Evolutionary conservation across 2,888 invertebrate species (phyloP).

Genomic region (Yponomeuta malinellus): DNA sequence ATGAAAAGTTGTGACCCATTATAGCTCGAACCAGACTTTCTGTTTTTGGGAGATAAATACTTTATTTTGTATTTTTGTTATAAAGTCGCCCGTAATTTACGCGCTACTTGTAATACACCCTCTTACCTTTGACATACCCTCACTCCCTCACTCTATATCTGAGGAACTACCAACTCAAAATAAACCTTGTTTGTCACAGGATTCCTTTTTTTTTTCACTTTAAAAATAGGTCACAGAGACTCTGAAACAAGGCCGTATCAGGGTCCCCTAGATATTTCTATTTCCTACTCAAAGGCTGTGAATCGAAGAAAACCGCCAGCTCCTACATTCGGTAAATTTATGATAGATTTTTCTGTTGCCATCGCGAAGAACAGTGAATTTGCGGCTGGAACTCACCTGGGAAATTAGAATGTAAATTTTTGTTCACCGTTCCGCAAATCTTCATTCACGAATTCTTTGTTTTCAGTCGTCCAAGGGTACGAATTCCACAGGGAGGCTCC

Average conservation of each 20-base stretch:
- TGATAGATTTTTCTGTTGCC: not conserved
- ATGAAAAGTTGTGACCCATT: constrained; percentile 1
- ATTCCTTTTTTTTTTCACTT: no score
- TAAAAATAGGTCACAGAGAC: no score
- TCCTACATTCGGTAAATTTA: not conserved
- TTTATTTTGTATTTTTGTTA: not conserved
- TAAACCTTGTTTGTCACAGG: no score
- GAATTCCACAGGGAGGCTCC: constrained; percentile 40
- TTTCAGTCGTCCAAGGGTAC: constrained; percentile 66
- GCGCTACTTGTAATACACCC: no score
- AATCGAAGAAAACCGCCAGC: not conserved
- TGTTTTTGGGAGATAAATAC: no score
- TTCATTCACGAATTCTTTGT: constrained; percentile 68
- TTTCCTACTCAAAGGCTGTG: no score
- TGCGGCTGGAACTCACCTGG: constrained; percentile 46
- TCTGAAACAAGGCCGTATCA: no score
- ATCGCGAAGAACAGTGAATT: constrained; percentile 4
- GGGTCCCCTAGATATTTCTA: no score
- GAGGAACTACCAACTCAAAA: no score
- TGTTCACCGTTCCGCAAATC: constrained; percentile 58
- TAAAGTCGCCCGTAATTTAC: no score
- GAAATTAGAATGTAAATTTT: constrained; percentile 76
- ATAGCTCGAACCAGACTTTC: not conserved
- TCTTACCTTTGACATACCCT: no score
- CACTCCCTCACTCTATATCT: no score